phyloP scores from a whole-genome alignment of 2,113 vertebrate genomes.

The Cyphomyrus discorhynchus region DNA sequence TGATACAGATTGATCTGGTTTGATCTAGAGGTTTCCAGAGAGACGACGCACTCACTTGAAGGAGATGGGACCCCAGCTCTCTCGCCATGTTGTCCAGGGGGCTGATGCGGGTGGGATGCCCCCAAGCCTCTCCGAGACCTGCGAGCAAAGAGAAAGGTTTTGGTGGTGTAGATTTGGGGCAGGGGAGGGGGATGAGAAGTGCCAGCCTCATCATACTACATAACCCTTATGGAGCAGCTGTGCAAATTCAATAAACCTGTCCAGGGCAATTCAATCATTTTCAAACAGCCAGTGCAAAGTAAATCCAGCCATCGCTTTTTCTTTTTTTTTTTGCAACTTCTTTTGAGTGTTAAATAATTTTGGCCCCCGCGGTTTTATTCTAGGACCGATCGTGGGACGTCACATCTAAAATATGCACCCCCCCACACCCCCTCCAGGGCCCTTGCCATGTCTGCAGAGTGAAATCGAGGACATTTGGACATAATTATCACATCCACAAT shows the following conservation, averaged over 20 bases:
- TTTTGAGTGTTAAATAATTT: slow-evolving; percentile 12
- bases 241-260: background rate
- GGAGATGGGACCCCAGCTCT: slow-evolving; percentile 85
- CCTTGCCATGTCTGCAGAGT: background rate
- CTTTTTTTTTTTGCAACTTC: background rate
- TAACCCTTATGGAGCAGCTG: background rate
- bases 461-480: background rate
- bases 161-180: background rate
- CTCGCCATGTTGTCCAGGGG: slow-evolving; percentile 81
- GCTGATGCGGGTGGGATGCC: slow-evolving; percentile 65
- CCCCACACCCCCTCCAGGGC: background rate
- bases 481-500: slow-evolving; percentile 3
- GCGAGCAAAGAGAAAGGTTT: slow-evolving; percentile 1
- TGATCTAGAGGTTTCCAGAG: background rate
- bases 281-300: background rate
- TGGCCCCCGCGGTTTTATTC: background rate
- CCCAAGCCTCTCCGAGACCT: slow-evolving; percentile 88
- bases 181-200: background rate
- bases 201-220: background rate
- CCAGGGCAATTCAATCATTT: background rate
- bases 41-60: slow-evolving; percentile 65
- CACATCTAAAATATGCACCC: background rate
- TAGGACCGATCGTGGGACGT: background rate
- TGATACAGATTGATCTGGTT: background rate
- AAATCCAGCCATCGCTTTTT: background rate